Percentiles rank a stretch among this genome's conserved stretches.
phyloP scores from a whole-genome alignment of 2,888 invertebrate species.

The Callyntrura guangdongensis region DNA sequence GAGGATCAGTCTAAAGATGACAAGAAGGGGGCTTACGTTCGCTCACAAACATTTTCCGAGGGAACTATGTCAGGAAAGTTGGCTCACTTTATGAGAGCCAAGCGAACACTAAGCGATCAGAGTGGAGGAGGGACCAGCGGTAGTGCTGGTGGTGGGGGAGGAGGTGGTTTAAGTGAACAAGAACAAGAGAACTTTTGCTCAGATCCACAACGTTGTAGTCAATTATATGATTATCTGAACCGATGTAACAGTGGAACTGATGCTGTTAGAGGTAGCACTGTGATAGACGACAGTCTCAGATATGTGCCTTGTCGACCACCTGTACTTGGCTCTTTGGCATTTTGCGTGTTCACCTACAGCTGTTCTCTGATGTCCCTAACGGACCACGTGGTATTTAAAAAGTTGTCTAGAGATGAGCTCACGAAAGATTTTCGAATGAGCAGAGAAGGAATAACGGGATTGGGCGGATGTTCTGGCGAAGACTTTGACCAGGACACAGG shows the following conservation, averaged over 20 bases:
- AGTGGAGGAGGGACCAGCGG: slow-evolving; percentile 27
- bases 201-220: slow-evolving; percentile 65
- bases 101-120: slow-evolving; percentile 67
- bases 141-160: neutral
- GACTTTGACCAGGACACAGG: slow-evolving; percentile 50
- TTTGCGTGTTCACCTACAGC: slow-evolving; percentile 90
- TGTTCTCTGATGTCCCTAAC: slow-evolving; percentile 88
- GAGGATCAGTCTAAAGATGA: slow-evolving; percentile 16
- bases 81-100: slow-evolving; percentile 66
- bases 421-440: slow-evolving; percentile 62
- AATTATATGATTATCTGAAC: slow-evolving; percentile 59
- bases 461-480: slow-evolving; percentile 1
- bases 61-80: slow-evolving; percentile 68
- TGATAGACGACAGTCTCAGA: slow-evolving; percentile 45
- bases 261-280: neutral
- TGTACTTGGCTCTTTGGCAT: slow-evolving; percentile 85
- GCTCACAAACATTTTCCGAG: slow-evolving; percentile 72
- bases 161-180: neutral
- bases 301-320: slow-evolving; percentile 69
- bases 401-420: slow-evolving; percentile 85
- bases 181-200: slow-evolving; percentile 61
- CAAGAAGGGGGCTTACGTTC: neutral
- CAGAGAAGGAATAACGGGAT: neutral
- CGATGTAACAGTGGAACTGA: neutral
- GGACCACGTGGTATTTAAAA: slow-evolving; percentile 87